A percentile compares a stretch with the other conserved stretches of the same genome.
Conservation (phyloP, 2,888 invertebrate species). For the Drosophila nr. fundita region DNA sequence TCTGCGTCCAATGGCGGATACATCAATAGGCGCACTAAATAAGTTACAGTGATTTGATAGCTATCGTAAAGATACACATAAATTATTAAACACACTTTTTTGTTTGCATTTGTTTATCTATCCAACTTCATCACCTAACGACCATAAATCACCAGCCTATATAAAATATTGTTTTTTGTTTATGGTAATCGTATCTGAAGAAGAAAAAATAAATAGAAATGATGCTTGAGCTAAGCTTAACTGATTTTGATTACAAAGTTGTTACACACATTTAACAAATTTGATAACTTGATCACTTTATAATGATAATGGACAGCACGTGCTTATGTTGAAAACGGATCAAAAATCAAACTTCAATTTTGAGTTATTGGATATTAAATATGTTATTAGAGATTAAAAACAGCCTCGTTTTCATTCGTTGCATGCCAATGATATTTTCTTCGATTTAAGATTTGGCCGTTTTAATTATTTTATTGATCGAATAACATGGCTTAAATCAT, state of each 20-base stretch:
- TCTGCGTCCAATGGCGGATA: constrained; percentile 73
- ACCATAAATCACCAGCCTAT: constrained; percentile 36
- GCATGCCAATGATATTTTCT: neutral
- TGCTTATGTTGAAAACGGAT: neutral
- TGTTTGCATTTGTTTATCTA: constrained; percentile 26
- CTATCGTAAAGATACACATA: constrained; percentile 36
- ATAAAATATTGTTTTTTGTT: constrained; percentile 33
- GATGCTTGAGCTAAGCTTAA: neutral
- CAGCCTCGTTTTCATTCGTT: too few species aligned
- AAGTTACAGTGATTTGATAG: constrained; percentile 40
- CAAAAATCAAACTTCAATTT: neutral
- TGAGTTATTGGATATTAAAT: neutral
- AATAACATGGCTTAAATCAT: neutral
- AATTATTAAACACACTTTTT: constrained; percentile 56
- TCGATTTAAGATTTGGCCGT: neutral
- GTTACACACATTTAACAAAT: neutral
- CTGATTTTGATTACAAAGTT: neutral
- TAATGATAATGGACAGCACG: neutral
- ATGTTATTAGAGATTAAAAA: neutral
- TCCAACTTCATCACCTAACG: constrained; percentile 40
- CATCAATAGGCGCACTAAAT: constrained; percentile 62
- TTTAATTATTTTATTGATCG: neutral
- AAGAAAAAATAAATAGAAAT: neutral
- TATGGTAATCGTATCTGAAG: constrained; percentile 55
- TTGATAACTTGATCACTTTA: neutral